These are phyloP conservation scores for Mactromeris polynyma DNA, from an alignment of 2,888 invertebrate species.

Conservation along the genomic window DNA sequence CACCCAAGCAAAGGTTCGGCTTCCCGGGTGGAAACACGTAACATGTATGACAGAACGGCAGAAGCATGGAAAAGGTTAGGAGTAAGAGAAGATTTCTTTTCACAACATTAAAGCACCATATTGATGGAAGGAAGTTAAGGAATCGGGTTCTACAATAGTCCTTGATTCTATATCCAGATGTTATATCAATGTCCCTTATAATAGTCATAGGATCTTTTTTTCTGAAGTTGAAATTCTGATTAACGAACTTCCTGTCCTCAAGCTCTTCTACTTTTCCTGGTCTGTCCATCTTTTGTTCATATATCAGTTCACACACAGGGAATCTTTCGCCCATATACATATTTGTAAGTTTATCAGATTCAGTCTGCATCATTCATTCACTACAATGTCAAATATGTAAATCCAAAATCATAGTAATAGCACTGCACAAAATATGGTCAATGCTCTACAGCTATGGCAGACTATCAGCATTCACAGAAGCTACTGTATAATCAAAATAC, in stretches of 20 bases:
- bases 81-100: slow-evolving; percentile 4
- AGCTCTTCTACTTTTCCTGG: not conserved
- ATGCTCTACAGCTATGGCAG: not conserved
- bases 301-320: not conserved
- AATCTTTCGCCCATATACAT: not conserved
- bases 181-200: not conserved
- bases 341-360: not conserved
- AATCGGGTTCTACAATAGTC: not conserved
- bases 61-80: slow-evolving; percentile 13
- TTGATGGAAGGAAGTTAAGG: not conserved
- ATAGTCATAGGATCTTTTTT: not conserved
- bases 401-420: not conserved
- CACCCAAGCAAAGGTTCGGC: slow-evolving; percentile 91
- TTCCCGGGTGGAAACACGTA: slow-evolving; percentile 90
- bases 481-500: not conserved
- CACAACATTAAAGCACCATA: slow-evolving; percentile 16
- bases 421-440: not conserved
- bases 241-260: not conserved
- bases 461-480: not conserved
- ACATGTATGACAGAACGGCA: slow-evolving; percentile 83
- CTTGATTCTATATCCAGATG: not conserved
- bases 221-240: not conserved
- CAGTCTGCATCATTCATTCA: not conserved
- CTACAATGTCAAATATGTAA: not conserved
- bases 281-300: not conserved